Evolutionary conservation across 2,797 vertebrate species (phyloP), one percentile per base, ranked within the genome.

Genomic region (Dryobates pubescens): DNA sequence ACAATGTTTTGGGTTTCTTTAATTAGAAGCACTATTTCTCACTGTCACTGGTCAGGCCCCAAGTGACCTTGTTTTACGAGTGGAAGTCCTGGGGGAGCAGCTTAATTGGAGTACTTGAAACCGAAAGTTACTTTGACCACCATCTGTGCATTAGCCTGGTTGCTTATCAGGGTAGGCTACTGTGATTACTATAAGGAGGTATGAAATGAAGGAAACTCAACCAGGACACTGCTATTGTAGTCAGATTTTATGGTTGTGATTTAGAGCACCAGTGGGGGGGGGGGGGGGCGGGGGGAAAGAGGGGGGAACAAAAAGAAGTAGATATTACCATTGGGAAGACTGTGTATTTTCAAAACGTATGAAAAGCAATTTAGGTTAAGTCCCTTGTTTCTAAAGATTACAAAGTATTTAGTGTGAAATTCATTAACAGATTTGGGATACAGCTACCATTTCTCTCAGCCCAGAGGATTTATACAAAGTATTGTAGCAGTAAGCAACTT

Each of bases 21-120:
- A 90, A 90, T 61, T 62, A 81, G 70, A 82, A 79, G 9, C 17
- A 10, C 9, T 26, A 27, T 41, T 45, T 76, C 59, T 92, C 69
- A 47, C 71, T 57, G 62, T 77, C 87, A 69, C 68, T 49, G 76
- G 77, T 29, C 49, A 83, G n/a, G 32, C 77, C 82, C 57, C 76
- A 32, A 6, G 53, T 90, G 94, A 94, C 86, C 88, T 89, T 74
- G 30, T 32, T 43, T 72, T 96, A 82, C 4, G 10, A 95, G 69
- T 49, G 34, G 80, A 93, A 95, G 94, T 95, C 91, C 86, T 82
- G 75, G 61, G 70, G 87, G 93, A 96, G 91, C 64, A 78, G 34
- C 91, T 94, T 97, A 97, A 97, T 95, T 92, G 65, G 78, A 82
- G 45, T 53, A 32, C 53, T 84, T 4, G 13, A 94, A 94, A 88